A percentile compares a stretch with the other conserved stretches of the same genome.
Conservation (phyloP, 2,888 invertebrate species). For the Hyalella azteca region DNA sequence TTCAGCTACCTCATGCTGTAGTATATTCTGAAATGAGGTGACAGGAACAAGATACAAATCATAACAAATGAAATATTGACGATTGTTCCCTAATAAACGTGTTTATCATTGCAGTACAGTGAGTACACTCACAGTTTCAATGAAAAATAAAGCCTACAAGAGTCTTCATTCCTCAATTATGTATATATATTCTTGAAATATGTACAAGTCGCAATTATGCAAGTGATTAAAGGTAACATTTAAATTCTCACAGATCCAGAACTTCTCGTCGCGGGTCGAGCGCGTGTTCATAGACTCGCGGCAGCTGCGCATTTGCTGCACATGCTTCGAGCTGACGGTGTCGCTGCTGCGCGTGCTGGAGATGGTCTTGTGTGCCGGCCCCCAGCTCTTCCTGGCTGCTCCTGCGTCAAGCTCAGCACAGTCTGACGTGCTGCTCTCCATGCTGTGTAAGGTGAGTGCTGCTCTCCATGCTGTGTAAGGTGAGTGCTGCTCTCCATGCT, state of each 20-base stretch:
- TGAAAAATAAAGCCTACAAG: too few relatives aligned
- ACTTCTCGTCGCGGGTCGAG: constrained; percentile 69
- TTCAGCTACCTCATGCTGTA: too few relatives aligned
- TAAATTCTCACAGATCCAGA: constrained; percentile 69
- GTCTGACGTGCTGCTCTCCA: constrained; percentile 73
- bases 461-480: not conserved
- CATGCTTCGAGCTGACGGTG: constrained; percentile 81
- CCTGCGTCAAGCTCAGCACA: constrained; percentile 72
- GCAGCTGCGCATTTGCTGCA: constrained; percentile 80
- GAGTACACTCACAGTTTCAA: too few relatives aligned
- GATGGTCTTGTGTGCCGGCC: constrained; percentile 75
- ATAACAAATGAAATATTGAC: too few relatives aligned
- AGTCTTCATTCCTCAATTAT: too few relatives aligned
- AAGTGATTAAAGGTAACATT: too few relatives aligned
- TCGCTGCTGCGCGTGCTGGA: constrained; percentile 79
- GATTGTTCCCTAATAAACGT: too few relatives aligned
- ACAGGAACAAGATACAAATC: too few relatives aligned
- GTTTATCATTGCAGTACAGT: too few relatives aligned
- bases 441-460: constrained; percentile 70
- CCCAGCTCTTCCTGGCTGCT: constrained; percentile 72
- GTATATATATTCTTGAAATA: too few relatives aligned
- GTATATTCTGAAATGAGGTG: too few relatives aligned
- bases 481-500: not conserved
- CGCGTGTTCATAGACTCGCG: constrained; percentile 73
- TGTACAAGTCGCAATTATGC: too few relatives aligned